A percentile compares a stretch with the other conserved stretches of the same genome.
phyloP scores from a whole-genome alignment of 2,113 vertebrate species.

The Nannospalax galili region DNA sequence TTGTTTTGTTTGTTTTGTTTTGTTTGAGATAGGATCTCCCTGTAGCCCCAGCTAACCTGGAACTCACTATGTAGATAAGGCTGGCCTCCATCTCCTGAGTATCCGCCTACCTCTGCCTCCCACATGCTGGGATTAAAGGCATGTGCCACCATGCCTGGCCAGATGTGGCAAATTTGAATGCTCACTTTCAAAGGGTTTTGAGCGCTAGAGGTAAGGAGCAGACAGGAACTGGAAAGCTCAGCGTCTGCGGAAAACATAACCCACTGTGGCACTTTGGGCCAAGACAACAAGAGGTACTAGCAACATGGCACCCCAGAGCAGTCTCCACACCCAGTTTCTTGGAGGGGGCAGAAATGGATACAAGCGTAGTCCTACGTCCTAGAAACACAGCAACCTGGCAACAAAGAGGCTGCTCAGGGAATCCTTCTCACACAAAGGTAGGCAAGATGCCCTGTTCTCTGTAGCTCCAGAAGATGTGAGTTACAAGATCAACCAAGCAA shows the following conservation, averaged over 20 bases:
- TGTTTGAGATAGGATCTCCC: no score
- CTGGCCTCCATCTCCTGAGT: no score
- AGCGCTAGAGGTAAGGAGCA: background rate
- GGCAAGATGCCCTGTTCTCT: background rate
- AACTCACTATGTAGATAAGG: no score
- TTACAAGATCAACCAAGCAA: background rate
- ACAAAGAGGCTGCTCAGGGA: no score
- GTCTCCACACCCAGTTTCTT: background rate
- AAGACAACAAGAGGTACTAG: background rate
- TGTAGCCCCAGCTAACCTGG: no score
- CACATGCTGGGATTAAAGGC: no score
- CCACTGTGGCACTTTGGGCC: background rate
- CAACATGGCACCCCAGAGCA: background rate
- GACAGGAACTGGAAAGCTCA: background rate
- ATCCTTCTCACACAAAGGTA: background rate
- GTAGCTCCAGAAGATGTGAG: background rate
- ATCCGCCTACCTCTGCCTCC: no score
- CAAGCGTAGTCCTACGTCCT: background rate
- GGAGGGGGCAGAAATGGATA: rapidly evolving
- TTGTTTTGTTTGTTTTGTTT: no score
- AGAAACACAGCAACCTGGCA: background rate
- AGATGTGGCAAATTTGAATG: slow-evolving; percentile 8
- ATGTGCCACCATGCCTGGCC: no score
- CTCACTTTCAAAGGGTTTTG: background rate
- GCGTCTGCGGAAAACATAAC: background rate